phyloP scores from a whole-genome alignment of 2,888 invertebrate genomes.

The Harpalus rubripes region DNA sequence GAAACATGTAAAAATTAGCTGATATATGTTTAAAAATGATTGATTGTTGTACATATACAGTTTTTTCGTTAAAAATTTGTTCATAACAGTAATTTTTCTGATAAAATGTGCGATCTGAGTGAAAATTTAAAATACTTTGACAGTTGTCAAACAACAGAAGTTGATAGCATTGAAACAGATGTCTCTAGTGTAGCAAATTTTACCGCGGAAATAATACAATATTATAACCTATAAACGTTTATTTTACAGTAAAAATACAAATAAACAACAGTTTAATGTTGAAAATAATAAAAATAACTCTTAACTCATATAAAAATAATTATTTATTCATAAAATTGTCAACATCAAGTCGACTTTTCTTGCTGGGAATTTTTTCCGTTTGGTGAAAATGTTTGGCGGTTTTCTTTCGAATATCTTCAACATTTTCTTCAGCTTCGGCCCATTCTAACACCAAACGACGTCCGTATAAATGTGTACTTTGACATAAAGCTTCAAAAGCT shows the following conservation, averaged over 20 bases:
- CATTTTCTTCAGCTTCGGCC: slow-evolving; percentile 89
- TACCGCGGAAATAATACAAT: background rate
- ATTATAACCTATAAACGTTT: background rate
- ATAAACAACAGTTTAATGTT: slow-evolving; percentile 3
- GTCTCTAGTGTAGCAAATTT: background rate
- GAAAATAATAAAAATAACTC: no score
- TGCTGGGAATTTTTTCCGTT: slow-evolving; percentile 75
- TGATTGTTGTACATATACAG: slow-evolving; percentile 11
- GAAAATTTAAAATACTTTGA: slow-evolving; percentile 58
- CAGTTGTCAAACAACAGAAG: slow-evolving; percentile 55
- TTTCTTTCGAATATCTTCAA: slow-evolving; percentile 90
- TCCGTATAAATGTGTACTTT: slow-evolving; percentile 98
- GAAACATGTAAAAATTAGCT: slow-evolving; percentile 33
- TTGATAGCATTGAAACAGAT: background rate
- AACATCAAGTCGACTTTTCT: slow-evolving; percentile 77
- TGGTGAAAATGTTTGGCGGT: slow-evolving; percentile 85
- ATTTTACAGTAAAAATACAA: background rate
- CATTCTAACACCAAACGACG: slow-evolving; percentile 96
- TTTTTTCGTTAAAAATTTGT: slow-evolving; percentile 39
- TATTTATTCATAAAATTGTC: slow-evolving; percentile 68
- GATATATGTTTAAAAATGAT: background rate
- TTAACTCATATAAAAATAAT: slow-evolving; percentile 18
- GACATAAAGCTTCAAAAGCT: slow-evolving; percentile 95
- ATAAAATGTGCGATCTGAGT: slow-evolving; percentile 22
- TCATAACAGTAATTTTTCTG: slow-evolving; percentile 59